Evolutionary conservation across 2,888 invertebrate species (phyloP).

Genomic region (Microctonus aethiopoides): DNA sequence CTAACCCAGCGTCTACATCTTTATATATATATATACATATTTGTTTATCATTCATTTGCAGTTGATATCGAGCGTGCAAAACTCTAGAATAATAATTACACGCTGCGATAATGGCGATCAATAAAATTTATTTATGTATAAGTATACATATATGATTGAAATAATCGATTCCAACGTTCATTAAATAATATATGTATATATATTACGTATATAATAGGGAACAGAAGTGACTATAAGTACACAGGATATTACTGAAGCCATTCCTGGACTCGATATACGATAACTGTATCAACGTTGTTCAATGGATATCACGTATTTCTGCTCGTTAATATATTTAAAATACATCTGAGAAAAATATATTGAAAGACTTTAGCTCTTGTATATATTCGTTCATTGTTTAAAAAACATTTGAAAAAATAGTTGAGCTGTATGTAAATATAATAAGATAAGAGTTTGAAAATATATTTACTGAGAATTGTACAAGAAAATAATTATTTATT

Average conservation of each 20-base stretch:
- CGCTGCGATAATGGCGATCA: constrained; percentile 15
- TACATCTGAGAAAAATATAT: neutral
- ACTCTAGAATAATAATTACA: constrained; percentile 22
- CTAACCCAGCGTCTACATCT: no score
- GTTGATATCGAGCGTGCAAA: neutral
- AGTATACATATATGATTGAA: constrained; percentile 6
- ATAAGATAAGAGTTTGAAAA: neutral
- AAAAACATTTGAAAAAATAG: no score
- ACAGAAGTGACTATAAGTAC: neutral
- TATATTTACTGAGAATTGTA: no score
- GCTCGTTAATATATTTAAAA: constrained; percentile 9
- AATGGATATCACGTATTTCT: constrained; percentile 14
- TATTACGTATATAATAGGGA: neutral
- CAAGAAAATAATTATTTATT: neutral
- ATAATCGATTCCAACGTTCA: neutral
- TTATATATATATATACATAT: neutral
- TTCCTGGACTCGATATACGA: constrained; percentile 17
- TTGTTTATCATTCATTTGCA: neutral
- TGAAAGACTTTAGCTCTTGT: neutral
- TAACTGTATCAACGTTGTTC: constrained; percentile 8
- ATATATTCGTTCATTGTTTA: no score
- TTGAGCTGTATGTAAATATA: neutral
- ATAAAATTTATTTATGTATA: constrained; percentile 12
- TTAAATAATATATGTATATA: neutral
- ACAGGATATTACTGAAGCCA: constrained; percentile 34